Conservation (phyloP, 2,797 vertebrate species). For the Alcedo atthis region DNA sequence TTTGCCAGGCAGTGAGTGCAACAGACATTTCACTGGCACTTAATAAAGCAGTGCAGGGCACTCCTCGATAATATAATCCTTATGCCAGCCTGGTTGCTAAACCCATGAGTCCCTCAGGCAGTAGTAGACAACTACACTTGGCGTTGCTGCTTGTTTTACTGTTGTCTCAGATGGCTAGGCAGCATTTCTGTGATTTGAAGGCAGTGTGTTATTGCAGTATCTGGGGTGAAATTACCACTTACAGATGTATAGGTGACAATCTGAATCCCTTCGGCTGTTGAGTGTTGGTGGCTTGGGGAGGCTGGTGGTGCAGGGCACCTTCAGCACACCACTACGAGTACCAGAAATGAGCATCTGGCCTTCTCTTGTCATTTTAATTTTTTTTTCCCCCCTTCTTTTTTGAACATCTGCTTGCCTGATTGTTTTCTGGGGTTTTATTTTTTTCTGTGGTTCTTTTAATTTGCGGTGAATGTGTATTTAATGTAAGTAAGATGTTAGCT, state of each 20-base stretch:
- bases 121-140: constrained; percentile 68
- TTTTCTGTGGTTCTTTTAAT: constrained; percentile 51
- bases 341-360: constrained; percentile 19
- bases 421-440: neutral
- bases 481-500: constrained; percentile 67
- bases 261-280: constrained; percentile 4
- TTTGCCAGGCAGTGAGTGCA: constrained; percentile 53
- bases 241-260: constrained; percentile 18
- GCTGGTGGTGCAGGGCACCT: neutral
- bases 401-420: constrained; percentile 27
- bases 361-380: neutral
- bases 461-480: constrained; percentile 51
- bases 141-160: constrained; percentile 72
- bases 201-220: constrained; percentile 55
- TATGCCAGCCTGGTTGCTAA: constrained; percentile 72
- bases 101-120: constrained; percentile 65
- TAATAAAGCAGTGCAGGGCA: constrained; percentile 69
- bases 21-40: constrained; percentile 66
- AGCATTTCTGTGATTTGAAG: constrained; percentile 66
- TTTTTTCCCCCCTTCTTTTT: neutral
- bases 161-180: constrained; percentile 69
- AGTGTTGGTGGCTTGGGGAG: neutral
- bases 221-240: constrained; percentile 36
- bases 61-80: constrained; percentile 70
- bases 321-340: fast-evolving